A percentile compares a stretch with the other conserved stretches of the same genome.
phyloP scores from a whole-genome alignment of 2,113 vertebrate genomes.

The Addax nasomaculatus region DNA sequence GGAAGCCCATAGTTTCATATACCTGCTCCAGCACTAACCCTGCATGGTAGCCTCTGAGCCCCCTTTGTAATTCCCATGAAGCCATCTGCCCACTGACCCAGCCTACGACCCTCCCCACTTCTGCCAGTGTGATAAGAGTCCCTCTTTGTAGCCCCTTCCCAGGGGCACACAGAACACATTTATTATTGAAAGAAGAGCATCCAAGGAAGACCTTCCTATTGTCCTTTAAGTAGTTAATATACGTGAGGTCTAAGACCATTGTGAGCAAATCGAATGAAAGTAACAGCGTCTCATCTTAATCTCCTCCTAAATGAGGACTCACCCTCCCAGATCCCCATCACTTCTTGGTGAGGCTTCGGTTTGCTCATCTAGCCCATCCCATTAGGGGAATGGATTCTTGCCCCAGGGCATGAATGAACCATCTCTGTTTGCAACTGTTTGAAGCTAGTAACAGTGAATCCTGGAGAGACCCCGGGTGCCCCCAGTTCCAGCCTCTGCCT shows the following conservation, averaged over 20 bases:
- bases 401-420: neutral
- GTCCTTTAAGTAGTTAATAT: neutral
- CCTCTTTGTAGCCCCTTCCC: neutral
- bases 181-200: neutral
- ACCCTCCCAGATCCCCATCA: neutral
- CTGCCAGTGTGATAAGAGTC: neutral
- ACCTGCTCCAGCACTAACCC: neutral
- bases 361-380: neutral
- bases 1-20: neutral
- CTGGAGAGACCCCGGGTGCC: neutral
- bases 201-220: neutral
- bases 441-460: neutral
- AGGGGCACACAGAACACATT: neutral
- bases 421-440: neutral
- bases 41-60: neutral
- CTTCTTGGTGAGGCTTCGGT: neutral
- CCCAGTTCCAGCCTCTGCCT: neutral
- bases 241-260: rapidly evolving
- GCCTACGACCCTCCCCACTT: no score
- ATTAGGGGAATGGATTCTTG: neutral
- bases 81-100: neutral
- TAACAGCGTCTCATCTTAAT: neutral
- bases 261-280: neutral
- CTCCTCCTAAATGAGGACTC: neutral
- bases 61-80: neutral